phyloP scores from a whole-genome alignment of 2,113 vertebrate species.

The Alectura lathami region DNA sequence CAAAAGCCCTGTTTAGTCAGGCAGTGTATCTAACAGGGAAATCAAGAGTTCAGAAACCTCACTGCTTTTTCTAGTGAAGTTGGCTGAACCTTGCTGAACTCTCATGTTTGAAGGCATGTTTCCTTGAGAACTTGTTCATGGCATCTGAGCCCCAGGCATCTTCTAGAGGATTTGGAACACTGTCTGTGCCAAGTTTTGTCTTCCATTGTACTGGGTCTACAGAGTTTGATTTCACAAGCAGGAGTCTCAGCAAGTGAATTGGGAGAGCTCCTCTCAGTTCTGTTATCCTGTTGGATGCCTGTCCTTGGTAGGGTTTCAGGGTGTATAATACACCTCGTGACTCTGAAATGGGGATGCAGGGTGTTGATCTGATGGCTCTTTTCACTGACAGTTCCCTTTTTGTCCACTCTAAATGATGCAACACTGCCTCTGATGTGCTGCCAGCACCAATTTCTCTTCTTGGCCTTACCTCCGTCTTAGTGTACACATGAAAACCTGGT shows the following conservation, averaged over 20 bases:
- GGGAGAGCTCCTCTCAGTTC: not conserved
- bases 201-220: not conserved
- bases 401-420: not conserved
- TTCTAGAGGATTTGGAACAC: not conserved
- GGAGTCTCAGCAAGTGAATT: not conserved
- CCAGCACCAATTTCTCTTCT: not conserved
- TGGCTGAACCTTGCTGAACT: not conserved
- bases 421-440: not conserved
- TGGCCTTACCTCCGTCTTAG: not conserved
- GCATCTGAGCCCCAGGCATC: not conserved
- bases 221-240: not conserved
- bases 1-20: not conserved
- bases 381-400: not conserved
- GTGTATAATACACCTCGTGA: too few relatives aligned
- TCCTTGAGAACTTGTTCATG: not conserved
- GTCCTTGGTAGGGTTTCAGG: not conserved
- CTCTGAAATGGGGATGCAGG: not conserved
- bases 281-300: not conserved
- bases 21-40: not conserved
- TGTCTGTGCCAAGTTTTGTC: not conserved
- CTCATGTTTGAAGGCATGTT: not conserved
- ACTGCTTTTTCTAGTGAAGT: not conserved
- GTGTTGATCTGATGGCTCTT: not conserved
- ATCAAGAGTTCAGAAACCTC: not conserved
- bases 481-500: not conserved